phyloP scores from a whole-genome alignment of 2,888 invertebrate genomes.

The Trichogramma evanescens region DNA sequence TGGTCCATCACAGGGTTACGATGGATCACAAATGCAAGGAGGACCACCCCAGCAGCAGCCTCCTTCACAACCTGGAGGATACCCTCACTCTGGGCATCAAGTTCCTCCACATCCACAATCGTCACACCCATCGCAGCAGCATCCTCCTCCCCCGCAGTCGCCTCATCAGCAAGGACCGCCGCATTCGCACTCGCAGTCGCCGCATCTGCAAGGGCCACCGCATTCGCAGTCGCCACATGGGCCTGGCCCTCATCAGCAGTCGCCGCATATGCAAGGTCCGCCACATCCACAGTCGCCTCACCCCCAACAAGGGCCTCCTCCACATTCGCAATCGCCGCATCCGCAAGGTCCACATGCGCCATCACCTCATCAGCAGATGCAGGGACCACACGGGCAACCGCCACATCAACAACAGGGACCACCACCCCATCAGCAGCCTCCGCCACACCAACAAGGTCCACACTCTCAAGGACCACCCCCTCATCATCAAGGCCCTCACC shows the following conservation, averaged over 20 bases:
- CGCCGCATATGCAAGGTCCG: slow-evolving; percentile 27
- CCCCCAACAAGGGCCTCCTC: slow-evolving; percentile 12
- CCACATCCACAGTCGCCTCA: slow-evolving; percentile 37
- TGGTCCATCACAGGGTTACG: slow-evolving; percentile 36
- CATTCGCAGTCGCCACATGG: slow-evolving; percentile 29
- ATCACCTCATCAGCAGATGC: slow-evolving; percentile 10
- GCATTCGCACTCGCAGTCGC: slow-evolving; percentile 25
- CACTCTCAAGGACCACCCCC: too few relatives aligned
- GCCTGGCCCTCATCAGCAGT: slow-evolving; percentile 26
- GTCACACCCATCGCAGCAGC: slow-evolving; percentile 31
- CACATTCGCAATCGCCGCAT: slow-evolving; percentile 3
- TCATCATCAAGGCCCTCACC: neutral
- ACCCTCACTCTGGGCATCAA: slow-evolving; percentile 35
- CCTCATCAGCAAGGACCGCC: slow-evolving; percentile 28
- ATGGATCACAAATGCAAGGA: slow-evolving; percentile 21
- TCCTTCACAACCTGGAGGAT: slow-evolving; percentile 3
- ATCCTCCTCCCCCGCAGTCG: slow-evolving; percentile 28
- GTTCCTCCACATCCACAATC: slow-evolving; percentile 28
- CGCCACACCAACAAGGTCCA: slow-evolving; percentile 1
- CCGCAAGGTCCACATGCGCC: slow-evolving; percentile 7
- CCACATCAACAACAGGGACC: neutral
- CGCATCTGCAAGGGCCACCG: slow-evolving; percentile 29
- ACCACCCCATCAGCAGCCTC: neutral
- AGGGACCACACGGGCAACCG: neutral
- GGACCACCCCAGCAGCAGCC: slow-evolving; percentile 18